phyloP scores from a whole-genome alignment of 23 tunicate genomes.

The Halocynthia aurantium region DNA sequence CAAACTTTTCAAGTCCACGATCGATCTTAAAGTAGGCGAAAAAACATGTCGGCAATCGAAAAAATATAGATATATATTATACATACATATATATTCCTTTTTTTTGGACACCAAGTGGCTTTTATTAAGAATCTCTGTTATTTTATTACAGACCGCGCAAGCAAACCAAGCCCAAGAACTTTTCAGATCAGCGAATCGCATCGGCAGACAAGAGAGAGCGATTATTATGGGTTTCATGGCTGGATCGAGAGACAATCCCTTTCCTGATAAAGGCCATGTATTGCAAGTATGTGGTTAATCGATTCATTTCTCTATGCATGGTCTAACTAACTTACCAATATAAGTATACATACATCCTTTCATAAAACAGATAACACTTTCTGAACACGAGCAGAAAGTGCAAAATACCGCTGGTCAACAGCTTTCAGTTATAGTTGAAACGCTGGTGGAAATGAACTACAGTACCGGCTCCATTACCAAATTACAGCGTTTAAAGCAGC shows the following conservation, averaged over 20 bases:
- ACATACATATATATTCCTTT: too few relatives aligned
- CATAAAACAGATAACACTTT: slow-evolving; percentile 32
- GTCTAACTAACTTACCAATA: too few relatives aligned
- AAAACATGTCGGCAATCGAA: too few relatives aligned
- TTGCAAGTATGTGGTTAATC: slow-evolving; percentile 24
- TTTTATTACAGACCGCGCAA: slow-evolving; percentile 51
- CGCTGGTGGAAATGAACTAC: slow-evolving; percentile 61
- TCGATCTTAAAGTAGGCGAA: too few relatives aligned
- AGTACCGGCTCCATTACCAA: slow-evolving; percentile 53
- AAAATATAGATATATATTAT: too few relatives aligned
- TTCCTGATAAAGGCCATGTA: slow-evolving; percentile 75
- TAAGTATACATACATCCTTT: too few relatives aligned
- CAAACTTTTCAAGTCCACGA: too few relatives aligned
- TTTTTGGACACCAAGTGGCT: too few relatives aligned
- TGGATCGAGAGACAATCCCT: slow-evolving; percentile 81
- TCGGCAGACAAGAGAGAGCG: slow-evolving; percentile 80
- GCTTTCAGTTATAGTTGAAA: slow-evolving; percentile 67
- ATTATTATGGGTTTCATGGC: slow-evolving; percentile 86
- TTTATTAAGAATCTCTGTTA: too few relatives aligned
- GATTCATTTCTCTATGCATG: too few relatives aligned
- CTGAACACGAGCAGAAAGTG: slow-evolving; percentile 47
- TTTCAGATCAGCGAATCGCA: slow-evolving; percentile 59
- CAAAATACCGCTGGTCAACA: slow-evolving; percentile 60
- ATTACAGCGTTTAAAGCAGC: slow-evolving; percentile 38
- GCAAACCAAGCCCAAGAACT: slow-evolving; percentile 86